These are phyloP conservation scores for Oscarella lobularis DNA, from an alignment of 37 sponge, comb jelly and placozoan species.

Conservation along the genomic window DNA sequence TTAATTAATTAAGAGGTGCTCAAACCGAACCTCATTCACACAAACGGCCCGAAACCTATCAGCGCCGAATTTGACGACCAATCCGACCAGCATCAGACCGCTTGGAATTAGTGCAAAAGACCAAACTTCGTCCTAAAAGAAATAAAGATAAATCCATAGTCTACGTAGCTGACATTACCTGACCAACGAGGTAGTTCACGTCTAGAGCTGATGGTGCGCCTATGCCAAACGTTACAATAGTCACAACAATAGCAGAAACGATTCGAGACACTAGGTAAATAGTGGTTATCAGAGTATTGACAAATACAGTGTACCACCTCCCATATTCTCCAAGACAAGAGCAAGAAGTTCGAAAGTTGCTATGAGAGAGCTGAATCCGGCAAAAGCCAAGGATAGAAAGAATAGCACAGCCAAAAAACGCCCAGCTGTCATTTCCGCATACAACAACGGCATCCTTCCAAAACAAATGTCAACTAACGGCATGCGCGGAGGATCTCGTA, in stretches of 20 bases:
- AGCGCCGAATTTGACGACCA: conserved; percentile 47
- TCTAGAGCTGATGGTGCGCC: conserved; percentile 38
- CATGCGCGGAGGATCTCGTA: conserved; percentile 7
- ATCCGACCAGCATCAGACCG: conserved; percentile 33
- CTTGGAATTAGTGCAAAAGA: conserved; percentile 45
- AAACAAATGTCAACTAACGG: no score
- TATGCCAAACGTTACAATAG: conserved; percentile 14
- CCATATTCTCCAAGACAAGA: conserved; percentile 51
- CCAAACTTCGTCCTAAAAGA: conserved; percentile 73
- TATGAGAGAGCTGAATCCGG: conserved; percentile 73
- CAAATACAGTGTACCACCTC: conserved; percentile 22
- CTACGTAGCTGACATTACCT: no score
- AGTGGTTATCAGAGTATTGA: no score
- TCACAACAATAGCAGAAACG: conserved; percentile 35
- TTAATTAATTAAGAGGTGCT: not conserved
- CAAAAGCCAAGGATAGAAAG: conserved; percentile 62
- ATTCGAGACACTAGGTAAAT: conserved; percentile 47
- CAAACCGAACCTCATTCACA: conserved; percentile 43
- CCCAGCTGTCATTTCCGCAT: conserved; percentile 27
- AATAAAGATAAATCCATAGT: conserved; percentile 10
- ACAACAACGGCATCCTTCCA: conserved; percentile 70
- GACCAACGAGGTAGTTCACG: conserved; percentile 18
- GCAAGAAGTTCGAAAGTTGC: conserved; percentile 47
- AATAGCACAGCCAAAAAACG: conserved; percentile 42
- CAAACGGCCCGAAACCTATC: conserved; percentile 22